Percentiles rank a stretch among this genome's conserved stretches.
These are phyloP conservation scores for Ditylenchus weischeri DNA, from an alignment of 2,888 invertebrate genomes.

Conservation along the genomic window DNA sequence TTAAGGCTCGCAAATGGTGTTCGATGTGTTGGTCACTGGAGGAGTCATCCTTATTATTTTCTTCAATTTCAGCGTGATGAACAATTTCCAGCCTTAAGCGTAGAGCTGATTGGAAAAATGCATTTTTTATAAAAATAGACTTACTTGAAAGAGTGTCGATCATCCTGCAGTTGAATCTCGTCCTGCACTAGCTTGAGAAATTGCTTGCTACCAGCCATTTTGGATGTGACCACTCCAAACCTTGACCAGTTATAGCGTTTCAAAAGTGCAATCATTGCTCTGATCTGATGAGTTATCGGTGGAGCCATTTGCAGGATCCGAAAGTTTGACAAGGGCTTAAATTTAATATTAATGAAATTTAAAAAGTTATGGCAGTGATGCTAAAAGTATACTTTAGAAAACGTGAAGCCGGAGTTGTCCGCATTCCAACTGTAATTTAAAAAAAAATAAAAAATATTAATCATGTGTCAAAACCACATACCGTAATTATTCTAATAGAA, in stretches of 20 bases:
- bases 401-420: constrained; percentile 78
- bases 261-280: constrained; percentile 89
- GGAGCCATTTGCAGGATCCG: constrained; percentile 80
- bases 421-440: constrained; percentile 74
- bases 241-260: constrained; percentile 71
- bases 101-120: background rate
- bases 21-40: constrained; percentile 29
- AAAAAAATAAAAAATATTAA: no score
- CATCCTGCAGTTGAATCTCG: constrained; percentile 38
- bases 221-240: constrained; percentile 53
- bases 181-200: constrained; percentile 42
- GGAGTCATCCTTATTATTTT: constrained; percentile 20
- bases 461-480: no score
- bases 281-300: constrained; percentile 90
- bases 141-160: constrained; percentile 25
- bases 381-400: constrained; percentile 39
- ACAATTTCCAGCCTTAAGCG: constrained; percentile 50
- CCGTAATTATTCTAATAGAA: no score
- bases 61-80: constrained; percentile 40
- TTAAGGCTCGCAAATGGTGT: constrained; percentile 22
- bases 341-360: constrained; percentile 2
- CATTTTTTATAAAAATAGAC: background rate
- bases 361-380: background rate
- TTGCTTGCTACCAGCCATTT: constrained; percentile 50
- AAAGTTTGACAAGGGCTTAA: constrained; percentile 42